Conservation (phyloP, 2,797 vertebrate species). For the Falco columbarius region DNA sequence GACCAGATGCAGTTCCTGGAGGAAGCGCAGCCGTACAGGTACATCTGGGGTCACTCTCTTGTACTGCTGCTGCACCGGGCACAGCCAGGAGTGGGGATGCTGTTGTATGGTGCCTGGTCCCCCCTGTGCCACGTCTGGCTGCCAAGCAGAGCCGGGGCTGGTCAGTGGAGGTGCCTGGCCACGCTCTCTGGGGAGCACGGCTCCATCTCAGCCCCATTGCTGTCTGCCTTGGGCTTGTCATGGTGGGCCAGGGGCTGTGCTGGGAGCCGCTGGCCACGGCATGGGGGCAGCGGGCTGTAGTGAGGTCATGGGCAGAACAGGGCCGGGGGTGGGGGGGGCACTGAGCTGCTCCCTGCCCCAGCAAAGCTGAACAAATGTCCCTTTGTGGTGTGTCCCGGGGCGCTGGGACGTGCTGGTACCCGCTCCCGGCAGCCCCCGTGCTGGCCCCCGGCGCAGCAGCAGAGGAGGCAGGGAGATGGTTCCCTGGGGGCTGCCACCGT, state of each 20-base stretch:
- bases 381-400: slow-evolving; percentile 1
- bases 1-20: slow-evolving; percentile 95
- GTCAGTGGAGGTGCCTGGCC: accelerated
- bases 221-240: accelerated
- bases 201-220: accelerated
- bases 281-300: neutral
- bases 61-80: neutral
- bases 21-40: slow-evolving; percentile 93
- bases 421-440: neutral
- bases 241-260: accelerated
- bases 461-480: neutral
- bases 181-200: neutral
- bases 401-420: slow-evolving; percentile 53
- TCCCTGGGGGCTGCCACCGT: neutral
- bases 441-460: neutral
- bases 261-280: accelerated
- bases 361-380: slow-evolving; percentile 25
- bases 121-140: accelerated
- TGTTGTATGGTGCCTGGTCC: neutral
- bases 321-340: too few relatives aligned
- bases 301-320: slow-evolving; percentile 32
- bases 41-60: neutral
- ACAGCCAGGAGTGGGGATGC: neutral
- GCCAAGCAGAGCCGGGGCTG: accelerated
- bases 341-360: neutral